Conservation (phyloP, 1,140 invertebrate species). For the Lepidurus packardi region DNA sequence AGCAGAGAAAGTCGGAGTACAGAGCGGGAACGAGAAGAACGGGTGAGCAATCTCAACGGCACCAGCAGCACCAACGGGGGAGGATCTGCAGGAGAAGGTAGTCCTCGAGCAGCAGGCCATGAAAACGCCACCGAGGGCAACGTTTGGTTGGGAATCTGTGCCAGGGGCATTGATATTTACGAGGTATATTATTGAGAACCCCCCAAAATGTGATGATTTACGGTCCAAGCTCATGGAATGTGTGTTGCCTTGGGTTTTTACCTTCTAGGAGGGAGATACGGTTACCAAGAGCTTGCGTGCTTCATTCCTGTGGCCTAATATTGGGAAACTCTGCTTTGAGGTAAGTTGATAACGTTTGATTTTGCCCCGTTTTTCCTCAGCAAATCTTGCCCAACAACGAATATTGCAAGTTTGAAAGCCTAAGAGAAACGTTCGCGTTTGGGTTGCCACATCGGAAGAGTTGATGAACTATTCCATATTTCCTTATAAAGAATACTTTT, state of each 20-base stretch:
- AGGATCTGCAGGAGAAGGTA: not conserved
- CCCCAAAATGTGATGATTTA: conserved; percentile 23
- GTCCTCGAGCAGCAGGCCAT: conserved; percentile 28
- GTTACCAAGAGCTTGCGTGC: conserved; percentile 37
- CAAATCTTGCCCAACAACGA: not conserved
- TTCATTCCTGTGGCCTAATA: conserved; percentile 85
- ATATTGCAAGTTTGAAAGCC: too few relatives aligned
- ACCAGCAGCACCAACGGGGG: conserved; percentile 27
- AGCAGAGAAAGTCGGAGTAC: conserved; percentile 37
- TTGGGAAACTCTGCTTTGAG: conserved; percentile 88
- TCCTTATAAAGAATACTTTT: not conserved
- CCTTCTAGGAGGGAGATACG: conserved; percentile 35
- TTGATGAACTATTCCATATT: conserved; percentile 3
- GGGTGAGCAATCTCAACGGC: not conserved
- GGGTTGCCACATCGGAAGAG: not conserved
- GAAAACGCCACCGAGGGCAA: conserved; percentile 49
- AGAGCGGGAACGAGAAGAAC: conserved; percentile 36
- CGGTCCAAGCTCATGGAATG: not conserved
- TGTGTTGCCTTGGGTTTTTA: conserved; percentile 19
- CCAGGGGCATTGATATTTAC: conserved; percentile 77
- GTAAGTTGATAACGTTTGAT: conserved; percentile 45
- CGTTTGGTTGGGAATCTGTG: conserved; percentile 73
- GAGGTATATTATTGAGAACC: conserved; percentile 41
- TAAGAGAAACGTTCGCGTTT: too few relatives aligned
- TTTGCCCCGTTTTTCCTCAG: not conserved